Base-by-base conservation (phyloP, 2,888 invertebrate genomes). In the Crematogaster levior region DNA sequence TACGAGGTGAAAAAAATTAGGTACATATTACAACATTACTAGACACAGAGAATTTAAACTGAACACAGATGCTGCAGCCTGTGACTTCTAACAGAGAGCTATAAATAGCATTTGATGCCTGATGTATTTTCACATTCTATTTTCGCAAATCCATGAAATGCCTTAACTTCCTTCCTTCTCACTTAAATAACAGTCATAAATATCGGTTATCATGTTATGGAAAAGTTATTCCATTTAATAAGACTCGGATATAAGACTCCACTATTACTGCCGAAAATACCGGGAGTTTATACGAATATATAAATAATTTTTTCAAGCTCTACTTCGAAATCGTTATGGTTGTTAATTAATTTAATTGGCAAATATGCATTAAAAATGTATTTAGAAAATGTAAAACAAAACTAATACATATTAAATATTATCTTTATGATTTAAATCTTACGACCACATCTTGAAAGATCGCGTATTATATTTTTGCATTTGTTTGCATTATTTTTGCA, bases 51-150 rank as follows among this genome's bases (percentile, higher is more conserved):
- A 90, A 92, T 88, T 88, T 85, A 86, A 85, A 88, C 85, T 85
- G 85, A 87, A 90, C 85, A 87, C 86, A 89, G 86, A 90, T 88
- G 88, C 88, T 89, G 89, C 88, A 90, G 92, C 88, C 88, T 91
- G 91, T 88, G 91, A 92, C 92, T 93, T 92, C 92, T 93, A 93
- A 93, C 92, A 92, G 91, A 90, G 90, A 88, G 86, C 93, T 93
- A 94, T 93, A 92, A 94, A 93, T 94, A 94, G 93, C 89, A 88
- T 90, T 89, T 91, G 91, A 93, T 93, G 92, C 90, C 91, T 92
- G 91, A 93, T 91, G 92, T 93, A 93, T 92, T 91, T 92, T 92
- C 91, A 90, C 90, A 90, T 90, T 91, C 92, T 92, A 92, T 93
- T 93, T 92, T 92, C 89, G 92, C 92, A 86, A 92, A 91, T 91